These are phyloP conservation scores for Stigmatopora nigra DNA, from an alignment of 2,113 vertebrate genomes.

Conservation along the genomic window DNA sequence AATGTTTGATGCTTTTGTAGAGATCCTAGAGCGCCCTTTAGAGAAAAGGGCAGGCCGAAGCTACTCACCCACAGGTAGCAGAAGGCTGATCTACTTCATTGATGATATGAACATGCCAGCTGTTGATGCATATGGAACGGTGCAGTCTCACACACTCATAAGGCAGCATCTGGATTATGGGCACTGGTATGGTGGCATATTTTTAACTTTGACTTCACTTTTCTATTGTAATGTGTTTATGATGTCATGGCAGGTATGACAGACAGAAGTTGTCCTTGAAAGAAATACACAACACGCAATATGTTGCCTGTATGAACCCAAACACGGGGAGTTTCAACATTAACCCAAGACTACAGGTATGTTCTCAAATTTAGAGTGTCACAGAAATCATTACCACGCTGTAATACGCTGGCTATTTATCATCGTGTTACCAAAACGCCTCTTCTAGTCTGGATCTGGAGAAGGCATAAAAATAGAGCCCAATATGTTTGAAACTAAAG, in stretches of 20 bases:
- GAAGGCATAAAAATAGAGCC: no score
- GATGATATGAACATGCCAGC: conserved; percentile 78
- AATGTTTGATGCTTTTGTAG: conserved; percentile 48
- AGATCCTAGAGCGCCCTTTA: conserved; percentile 68
- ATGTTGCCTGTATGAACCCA: conserved; percentile 77
- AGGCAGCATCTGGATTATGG: conserved; percentile 71
- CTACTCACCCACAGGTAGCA: conserved; percentile 70
- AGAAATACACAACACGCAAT: conserved; percentile 76
- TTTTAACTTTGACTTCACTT: background rate
- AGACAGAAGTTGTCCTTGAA: conserved; percentile 74
- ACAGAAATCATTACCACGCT: background rate
- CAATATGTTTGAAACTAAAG: background rate
- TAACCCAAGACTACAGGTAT: conserved; percentile 77
- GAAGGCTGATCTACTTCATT: conserved; percentile 72
- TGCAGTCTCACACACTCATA: conserved; percentile 72
- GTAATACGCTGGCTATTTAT: no score
- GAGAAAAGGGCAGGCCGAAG: conserved; percentile 74
- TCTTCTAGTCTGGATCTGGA: no score
- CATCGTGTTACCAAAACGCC: no score
- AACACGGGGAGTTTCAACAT: conserved; percentile 73
- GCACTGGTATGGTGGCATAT: conserved; percentile 65
- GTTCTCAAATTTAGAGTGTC: conserved; percentile 4
- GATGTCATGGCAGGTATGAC: conserved; percentile 63
- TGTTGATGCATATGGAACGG: conserved; percentile 68
- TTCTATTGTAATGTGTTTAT: background rate